phyloP scores from a whole-genome alignment of 2,888 invertebrate species.

The Hirtodrosophila histrioides region DNA sequence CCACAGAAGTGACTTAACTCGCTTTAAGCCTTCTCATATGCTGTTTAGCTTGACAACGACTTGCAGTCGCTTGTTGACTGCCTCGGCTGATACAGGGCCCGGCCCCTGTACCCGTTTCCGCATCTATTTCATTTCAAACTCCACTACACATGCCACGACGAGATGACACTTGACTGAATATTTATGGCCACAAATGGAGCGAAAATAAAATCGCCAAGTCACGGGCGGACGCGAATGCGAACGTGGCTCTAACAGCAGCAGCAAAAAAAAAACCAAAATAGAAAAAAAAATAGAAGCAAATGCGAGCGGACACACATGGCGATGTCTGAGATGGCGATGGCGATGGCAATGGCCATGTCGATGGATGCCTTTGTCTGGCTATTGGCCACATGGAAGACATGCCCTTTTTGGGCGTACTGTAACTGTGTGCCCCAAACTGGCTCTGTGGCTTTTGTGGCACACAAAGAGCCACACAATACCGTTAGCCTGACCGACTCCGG shows the following conservation, averaged over 20 bases:
- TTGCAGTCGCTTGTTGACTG: conserved; percentile 18
- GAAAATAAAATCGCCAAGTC: conserved; percentile 79
- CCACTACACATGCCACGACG: conserved; percentile 75
- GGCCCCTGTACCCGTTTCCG: background rate
- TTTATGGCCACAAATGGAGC: conserved; percentile 79
- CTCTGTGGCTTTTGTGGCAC: conserved; percentile 49
- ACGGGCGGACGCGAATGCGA: conserved; percentile 57
- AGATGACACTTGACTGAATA: conserved; percentile 79
- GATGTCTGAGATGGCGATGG: conserved; percentile 54
- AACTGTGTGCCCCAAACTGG: conserved; percentile 59
- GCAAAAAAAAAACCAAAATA: conserved; percentile 18
- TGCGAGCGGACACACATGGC: conserved; percentile 67
- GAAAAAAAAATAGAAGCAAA: conserved; percentile 19
- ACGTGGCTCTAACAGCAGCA: conserved; percentile 10
- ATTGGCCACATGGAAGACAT: conserved; percentile 61
- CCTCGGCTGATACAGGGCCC: background rate
- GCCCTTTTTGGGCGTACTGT: conserved; percentile 70
- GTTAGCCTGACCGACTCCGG: conserved; percentile 64
- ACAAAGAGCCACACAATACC: conserved; percentile 55
- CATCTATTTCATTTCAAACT: conserved; percentile 77
- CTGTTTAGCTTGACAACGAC: conserved; percentile 4
- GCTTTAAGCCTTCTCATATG: conserved; percentile 66
- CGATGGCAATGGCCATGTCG: conserved; percentile 43
- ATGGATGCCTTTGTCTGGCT: conserved; percentile 58
- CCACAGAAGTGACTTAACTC: conserved; percentile 78